Evolutionary conservation across 2,888 invertebrate species (phyloP), one percentile per base, ranked within the genome.

Genomic region (Cataglyphis albicans): DNA sequence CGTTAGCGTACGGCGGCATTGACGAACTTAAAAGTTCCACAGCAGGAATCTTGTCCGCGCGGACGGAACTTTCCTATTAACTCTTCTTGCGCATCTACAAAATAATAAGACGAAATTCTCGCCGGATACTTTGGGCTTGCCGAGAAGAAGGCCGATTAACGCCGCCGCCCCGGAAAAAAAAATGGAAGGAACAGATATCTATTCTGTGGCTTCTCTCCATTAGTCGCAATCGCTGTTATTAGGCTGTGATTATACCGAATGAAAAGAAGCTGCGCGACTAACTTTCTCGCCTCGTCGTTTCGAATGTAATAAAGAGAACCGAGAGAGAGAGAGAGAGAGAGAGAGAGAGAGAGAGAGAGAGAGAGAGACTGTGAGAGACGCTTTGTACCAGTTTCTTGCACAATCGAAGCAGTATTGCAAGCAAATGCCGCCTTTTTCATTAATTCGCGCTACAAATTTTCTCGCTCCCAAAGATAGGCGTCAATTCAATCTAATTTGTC

Each of bases 21-120:
- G 78, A 61, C 78, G 59, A 80, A 78, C 59, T 70, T 78, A 3
- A 25, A 80, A 80, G 59, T 80, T 70, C 32, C 59, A 12, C 44
- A 12, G 35, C n/a, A 44, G 35, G 35, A 59, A 70, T 70, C 70
- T 80, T 72, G 44, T 15, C 72, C 70, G n/a, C 70, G n/a, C 48
- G 72, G 15, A 38, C 59, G 70, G 21, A 80, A 70, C 72, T 59
- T 70, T 80, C 25, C 72, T 57, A 57, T 70, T 57, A 59, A 78
- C 41, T 78, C 44, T 48, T 70, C 72, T 59, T 18, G 35, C 70
- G 44, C 44, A 21, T 65, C 65, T n/a, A 52, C 15, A 15, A 59
- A 80, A 70, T 52, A 52, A 70, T 35, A 57, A 80, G 32, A 57
- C 59, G 9, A 70, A 41, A 41, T 57, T 67, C 68, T 59, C 44